Base-by-base conservation (phyloP, 2,113 vertebrate genomes). In the Verasper variegatus region DNA sequence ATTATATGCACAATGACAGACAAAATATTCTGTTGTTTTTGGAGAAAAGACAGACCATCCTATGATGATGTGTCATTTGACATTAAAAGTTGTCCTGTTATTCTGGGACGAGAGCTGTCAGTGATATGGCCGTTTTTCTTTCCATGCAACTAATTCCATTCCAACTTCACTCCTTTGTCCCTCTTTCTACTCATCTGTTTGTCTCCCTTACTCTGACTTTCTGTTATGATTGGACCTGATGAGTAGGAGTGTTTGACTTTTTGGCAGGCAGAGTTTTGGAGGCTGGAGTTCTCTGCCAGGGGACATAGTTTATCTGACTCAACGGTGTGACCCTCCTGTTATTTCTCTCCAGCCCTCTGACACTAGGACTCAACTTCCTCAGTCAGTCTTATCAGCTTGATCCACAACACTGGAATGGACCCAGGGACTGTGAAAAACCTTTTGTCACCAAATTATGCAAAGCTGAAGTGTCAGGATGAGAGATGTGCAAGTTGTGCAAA, bases 331-430 rank as follows among this genome's bases (percentile, higher is more conserved):
- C 74, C 88, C 88, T 56, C 56, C 62, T 5, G 73, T 93, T 93
- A 95, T 94, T 90, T 80, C 77, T 81, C 78, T 85, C 83, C 27
- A 78, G 91, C 84, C 86, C 93, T 94, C 68, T 78, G 88, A 89
- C 81, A 88, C 81, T 89, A 83, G 93, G 94, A 94, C 73, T 86
- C 91, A 91, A 95, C 95, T 95, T 95, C 94, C 94, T 95, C 75
- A 65, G 82, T 74, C 26, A 52, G 51, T 51, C 87, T 95, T 95
- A 95, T 95, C 94, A 94, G 87, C 80, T 86, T 87, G 87, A 94
- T 87, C 82, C 95, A 95, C 92, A 95, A 91, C 86, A 80, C 61
- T 80, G 81, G 70, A 85, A 37, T 66, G 67, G 72, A 81, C 82
- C 21, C 2, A 42, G 45, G 69, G 83, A 86, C 70, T 89, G 13